Evolutionary conservation across 2,113 vertebrate species (phyloP), one percentile per base, ranked within the genome.

Genomic region (Proterorhinus semilunaris): DNA sequence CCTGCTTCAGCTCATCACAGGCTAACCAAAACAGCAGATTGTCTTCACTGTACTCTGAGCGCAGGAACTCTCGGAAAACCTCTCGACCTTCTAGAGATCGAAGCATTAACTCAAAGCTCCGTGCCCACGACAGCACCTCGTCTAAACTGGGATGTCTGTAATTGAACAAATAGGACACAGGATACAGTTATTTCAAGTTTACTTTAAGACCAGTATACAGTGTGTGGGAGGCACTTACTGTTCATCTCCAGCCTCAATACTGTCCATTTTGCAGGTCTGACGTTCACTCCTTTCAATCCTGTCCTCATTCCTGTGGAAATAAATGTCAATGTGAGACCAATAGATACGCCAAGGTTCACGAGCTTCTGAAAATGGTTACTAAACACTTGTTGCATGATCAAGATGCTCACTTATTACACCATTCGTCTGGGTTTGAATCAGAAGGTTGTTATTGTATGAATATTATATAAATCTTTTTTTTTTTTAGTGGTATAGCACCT

Each of bases 101-200:
- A 95, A 99, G 98, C 96, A 99, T 95, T 91, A 95, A 93, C 93
- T 99, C 98, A 83, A 99, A 99, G 91, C 96, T 98, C 69, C 97
- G 95, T 46, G 96, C 93, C 98, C 98, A 99, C 74, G 96, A 96
- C 84, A 97, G 88, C 87, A 96, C 88, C 88, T 99, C 97, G 52
- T 98, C 96, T 49, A 95, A 83, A 57, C 92, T 95, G 72, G 97
- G 96, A 57, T 90, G 93, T 86, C 93, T 94, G 9, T 7, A 57
- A 51, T 50, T 12, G 54, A 27, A 74, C 44, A 63, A 4, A 42
- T 27, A 62, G 7, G 6, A 71, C 17, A 65, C 12, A 11, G 68
- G 13, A 4, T 8, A 11, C 15, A 42, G 0, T 13, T 1, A 17
- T 3, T 57, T 81, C 53, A 67, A 46, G 21, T 12, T 50, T 48